phyloP scores from a whole-genome alignment of 2,797 vertebrate species.

The Rhodeus uyekii region DNA sequence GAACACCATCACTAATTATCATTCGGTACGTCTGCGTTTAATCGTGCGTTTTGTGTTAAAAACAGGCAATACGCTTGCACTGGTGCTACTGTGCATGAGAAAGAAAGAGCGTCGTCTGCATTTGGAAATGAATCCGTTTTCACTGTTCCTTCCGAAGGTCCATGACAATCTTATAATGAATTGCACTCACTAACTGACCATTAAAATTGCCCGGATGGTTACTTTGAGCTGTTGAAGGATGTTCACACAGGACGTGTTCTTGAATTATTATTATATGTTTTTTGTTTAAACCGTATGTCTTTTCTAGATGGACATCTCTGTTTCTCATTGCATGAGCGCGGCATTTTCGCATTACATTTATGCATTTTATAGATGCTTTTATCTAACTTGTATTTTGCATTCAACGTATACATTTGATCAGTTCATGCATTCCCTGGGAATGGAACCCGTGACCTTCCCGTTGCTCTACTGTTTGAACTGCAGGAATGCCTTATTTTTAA shows the following conservation, averaged over 20 bases:
- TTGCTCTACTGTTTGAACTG: not conserved
- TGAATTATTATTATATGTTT: not conserved
- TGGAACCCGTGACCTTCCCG: not conserved
- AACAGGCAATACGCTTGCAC: slow-evolving; percentile 71
- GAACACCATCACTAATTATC: slow-evolving; percentile 38
- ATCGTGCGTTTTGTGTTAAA: slow-evolving; percentile 44
- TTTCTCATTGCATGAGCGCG: not conserved
- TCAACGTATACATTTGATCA: not conserved
- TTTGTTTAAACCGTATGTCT: not conserved
- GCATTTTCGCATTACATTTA: not conserved
- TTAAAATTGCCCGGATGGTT: not conserved
- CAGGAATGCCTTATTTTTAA: not conserved
- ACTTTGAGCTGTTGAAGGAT: not conserved
- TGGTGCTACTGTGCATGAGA: slow-evolving; percentile 70
- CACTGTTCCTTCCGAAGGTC: slow-evolving; percentile 46
- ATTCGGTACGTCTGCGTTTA: not conserved
- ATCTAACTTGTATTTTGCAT: not conserved
- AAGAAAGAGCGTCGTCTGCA: slow-evolving; percentile 53
- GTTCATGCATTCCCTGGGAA: not conserved
- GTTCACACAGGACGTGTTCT: not conserved
- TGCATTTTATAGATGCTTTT: slow-evolving; percentile 2
- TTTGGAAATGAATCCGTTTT: slow-evolving; percentile 44
- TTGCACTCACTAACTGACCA: slow-evolving; percentile 11
- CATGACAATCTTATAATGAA: slow-evolving; percentile 60
- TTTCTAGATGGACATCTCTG: not conserved